A percentile compares a stretch with the other conserved stretches of the same genome.
Conservation (phyloP, 2,797 vertebrate genomes). For the Poecilia wingei region DNA sequence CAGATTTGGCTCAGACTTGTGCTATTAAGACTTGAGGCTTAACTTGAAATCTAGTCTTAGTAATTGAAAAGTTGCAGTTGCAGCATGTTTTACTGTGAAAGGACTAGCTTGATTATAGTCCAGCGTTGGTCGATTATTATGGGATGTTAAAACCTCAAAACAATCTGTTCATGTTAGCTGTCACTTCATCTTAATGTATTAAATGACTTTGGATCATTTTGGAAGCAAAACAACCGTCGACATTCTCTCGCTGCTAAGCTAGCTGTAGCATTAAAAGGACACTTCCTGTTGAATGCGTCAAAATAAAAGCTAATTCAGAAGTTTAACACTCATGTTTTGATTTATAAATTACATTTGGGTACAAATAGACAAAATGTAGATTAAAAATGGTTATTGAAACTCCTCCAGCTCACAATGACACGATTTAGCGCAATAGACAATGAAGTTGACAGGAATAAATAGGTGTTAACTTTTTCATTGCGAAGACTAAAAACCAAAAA, state of each 20-base stretch:
- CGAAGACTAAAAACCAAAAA: background rate
- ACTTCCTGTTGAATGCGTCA: background rate
- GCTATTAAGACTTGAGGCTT: background rate
- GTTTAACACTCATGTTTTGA: background rate
- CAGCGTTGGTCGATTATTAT: background rate
- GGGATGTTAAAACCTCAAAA: background rate
- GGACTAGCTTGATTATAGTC: background rate
- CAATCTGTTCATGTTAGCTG: background rate
- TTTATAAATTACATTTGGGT: background rate
- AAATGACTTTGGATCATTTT: background rate
- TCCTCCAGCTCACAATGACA: background rate
- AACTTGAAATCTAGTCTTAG: background rate
- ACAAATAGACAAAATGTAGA: background rate
- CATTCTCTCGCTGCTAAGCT: background rate
- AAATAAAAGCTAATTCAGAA: background rate
- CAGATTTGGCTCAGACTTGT: background rate
- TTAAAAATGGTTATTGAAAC: background rate
- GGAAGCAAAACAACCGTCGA: background rate
- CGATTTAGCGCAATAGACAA: background rate
- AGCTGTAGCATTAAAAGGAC: background rate
- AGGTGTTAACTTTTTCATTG: background rate
- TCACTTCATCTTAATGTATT: background rate
- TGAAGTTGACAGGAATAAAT: background rate
- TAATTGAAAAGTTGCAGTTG: background rate
- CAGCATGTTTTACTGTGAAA: background rate